Base-by-base conservation (phyloP, 92 coral and sea anemone genomes). In the Diadumene lineata region DNA sequence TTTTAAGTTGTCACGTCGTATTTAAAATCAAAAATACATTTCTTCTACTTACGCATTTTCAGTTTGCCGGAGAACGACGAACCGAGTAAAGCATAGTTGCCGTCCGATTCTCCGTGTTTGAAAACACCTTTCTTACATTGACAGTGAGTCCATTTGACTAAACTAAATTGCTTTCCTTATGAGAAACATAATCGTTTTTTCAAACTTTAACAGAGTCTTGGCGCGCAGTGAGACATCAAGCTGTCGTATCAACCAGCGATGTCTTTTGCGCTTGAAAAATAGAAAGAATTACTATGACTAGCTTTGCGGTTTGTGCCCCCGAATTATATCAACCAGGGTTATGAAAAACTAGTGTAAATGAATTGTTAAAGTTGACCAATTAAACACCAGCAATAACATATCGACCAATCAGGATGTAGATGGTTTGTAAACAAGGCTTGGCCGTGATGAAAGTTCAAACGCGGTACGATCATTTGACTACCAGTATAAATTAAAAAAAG, bases 291-390 rank as follows among this genome's bases (percentile, higher is more conserved):
- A 28, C 68, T 3, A n/a, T 28, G n/a, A 70, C 30, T 64, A 70
- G 48, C 46, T 60, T 43, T 69, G 75, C 24, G 75, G 75, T 70
- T 70, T 19, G 30, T 19, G 43, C 48, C 74, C n/a, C 75, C 27
- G 28, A 58, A 70, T 51, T 29, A 70, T 28, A 34, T 16, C 34
- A 34, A 24, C 46, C 75, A 29, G 29, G 30, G 26, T 55, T 27
- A 70, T 70, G 46, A 51, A 70, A 70, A 44, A 55, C 46, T 44
- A 51, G 75, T 53, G 64, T 31, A 70, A 70, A 31, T 53, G 64
- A 70, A 70, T 70, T 70, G 75, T 55, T 70, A 55, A 70, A 51
- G 30, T 25, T 70, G 75, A 70, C 75, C 75, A 70, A 70, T 70
- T 58, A 70, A 30, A 70, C 16, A 27, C 26, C 11, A 58, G 43